Evolutionary conservation across 1,140 invertebrate species (phyloP).

Genomic region (Stenopsyche tienmushanensis): DNA sequence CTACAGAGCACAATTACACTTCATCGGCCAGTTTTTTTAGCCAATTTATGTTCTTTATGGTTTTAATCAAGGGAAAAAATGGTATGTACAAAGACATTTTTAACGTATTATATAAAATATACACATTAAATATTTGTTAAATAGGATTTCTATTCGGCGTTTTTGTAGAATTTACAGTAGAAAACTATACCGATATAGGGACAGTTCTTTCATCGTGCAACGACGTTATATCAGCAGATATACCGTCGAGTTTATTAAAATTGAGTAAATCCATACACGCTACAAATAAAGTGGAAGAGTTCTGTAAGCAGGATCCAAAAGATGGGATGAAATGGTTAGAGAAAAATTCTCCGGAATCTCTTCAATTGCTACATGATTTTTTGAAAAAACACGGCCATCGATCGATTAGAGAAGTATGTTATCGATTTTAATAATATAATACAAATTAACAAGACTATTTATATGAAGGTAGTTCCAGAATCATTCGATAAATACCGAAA

Average conservation of each 20-base stretch:
- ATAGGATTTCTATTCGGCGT: background rate
- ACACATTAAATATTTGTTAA: background rate
- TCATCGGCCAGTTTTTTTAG: constrained; percentile 53
- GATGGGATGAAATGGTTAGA: constrained; percentile 62
- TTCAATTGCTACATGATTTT: constrained; percentile 59
- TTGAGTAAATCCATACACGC: constrained; percentile 57
- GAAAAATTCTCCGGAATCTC: constrained; percentile 54
- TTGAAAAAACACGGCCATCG: constrained; percentile 74
- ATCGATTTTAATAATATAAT: too few species aligned
- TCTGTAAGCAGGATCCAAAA: constrained; percentile 55
- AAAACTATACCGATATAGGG: constrained; percentile 64
- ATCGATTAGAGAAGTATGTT: constrained; percentile 72
- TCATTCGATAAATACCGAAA: too few species aligned
- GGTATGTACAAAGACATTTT: constrained; percentile 43
- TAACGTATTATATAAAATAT: constrained; percentile 1
- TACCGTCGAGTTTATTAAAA: constrained; percentile 58
- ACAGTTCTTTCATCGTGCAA: constrained; percentile 63
- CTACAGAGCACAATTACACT: constrained; percentile 47
- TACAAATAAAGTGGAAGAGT: constrained; percentile 55
- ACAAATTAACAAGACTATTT: background rate
- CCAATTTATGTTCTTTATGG: constrained; percentile 58
- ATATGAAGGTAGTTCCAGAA: too few species aligned
- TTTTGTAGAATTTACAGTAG: constrained; percentile 57
- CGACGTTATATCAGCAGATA: constrained; percentile 69
- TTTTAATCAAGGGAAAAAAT: constrained; percentile 53